Conservation (phyloP, 2,888 invertebrate species). For the Lepidocyrtinus sp. region DNA sequence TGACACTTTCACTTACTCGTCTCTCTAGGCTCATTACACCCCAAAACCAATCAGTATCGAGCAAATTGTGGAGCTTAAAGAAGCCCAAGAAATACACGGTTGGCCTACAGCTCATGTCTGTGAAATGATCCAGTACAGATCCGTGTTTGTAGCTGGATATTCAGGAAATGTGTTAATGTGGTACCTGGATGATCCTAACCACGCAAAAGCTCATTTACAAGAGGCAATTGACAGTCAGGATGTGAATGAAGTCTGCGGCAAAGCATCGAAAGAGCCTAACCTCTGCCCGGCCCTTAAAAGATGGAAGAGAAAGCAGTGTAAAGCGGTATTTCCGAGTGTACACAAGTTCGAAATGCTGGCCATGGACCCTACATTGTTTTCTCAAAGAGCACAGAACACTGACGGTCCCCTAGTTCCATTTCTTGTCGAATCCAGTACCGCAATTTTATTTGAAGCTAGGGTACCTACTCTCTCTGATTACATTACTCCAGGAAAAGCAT, state of each 20-base stretch:
- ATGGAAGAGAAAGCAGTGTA: conserved; percentile 22
- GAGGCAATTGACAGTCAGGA: neutral
- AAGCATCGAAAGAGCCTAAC: neutral
- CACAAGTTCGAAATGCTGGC: conserved; percentile 31
- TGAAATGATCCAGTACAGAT: conserved; percentile 14
- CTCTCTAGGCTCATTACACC: conserved; percentile 46
- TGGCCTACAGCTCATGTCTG: conserved; percentile 27
- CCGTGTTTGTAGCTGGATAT: conserved; percentile 48
- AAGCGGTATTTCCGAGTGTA: neutral
- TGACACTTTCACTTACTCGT: neutral
- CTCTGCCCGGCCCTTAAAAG: conserved; percentile 4
- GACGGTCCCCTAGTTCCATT: conserved; percentile 63
- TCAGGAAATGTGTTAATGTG: conserved; percentile 62
- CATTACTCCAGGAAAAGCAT: neutral
- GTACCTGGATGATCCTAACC: conserved; percentile 50
- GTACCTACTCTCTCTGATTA: conserved; percentile 32
- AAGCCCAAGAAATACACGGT: conserved; percentile 9
- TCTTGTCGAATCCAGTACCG: conserved; percentile 47
- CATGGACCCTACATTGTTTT: conserved; percentile 24
- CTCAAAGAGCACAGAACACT: conserved; percentile 15
- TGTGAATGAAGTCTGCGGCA: neutral
- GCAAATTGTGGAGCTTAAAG: conserved; percentile 22
- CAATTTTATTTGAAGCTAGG: conserved; percentile 54
- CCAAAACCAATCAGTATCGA: conserved; percentile 38
- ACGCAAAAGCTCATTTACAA: neutral